Evolutionary conservation across 2,113 vertebrate species (phyloP), one percentile per base, ranked within the genome.

Genomic region (Egretta garzetta): DNA sequence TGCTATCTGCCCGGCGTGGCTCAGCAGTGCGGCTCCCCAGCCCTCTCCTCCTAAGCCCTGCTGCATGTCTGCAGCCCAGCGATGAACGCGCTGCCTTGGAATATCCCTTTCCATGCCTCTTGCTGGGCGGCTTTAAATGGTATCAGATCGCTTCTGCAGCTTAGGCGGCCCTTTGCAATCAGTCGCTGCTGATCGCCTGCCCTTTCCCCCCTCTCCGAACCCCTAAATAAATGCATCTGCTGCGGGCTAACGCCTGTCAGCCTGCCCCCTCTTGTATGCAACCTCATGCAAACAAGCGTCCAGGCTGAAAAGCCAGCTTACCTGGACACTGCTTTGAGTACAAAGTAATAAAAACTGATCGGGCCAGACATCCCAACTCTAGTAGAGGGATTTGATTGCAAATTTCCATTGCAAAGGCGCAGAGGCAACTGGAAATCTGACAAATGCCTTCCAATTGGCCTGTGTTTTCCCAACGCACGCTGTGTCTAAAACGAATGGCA

Each of bases 371-470:
- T 73, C 93, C 91, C 85, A 32, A n/a, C 87, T 95, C 93, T 37
- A 84, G 88, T 41, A 59, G 82, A 55, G 94, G 86, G 96, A 93
- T 85, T 96, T 97, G 96, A 97, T 96, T 97, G 96, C 95, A 96
- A 96, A 98, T 98, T 98, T 98, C 97, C 96, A 98, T 96, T 97
- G 97, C 97, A 96, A 97, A 97, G 93, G 80, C 97, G 96, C 27
- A 14, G 41, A 96, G 91, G 58, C 90, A 96, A 93, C 86, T 96
- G 97, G 97, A 96, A 96, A 97, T 94, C 96, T 94, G 95, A 97
- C 96, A 95, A 95, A 96, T 90, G 91, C 97, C 92, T 97, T 80
- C 94, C 91, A 96, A 97, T 91, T 97, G 97, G 94, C 97, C 96
- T 91, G 96, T 95, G 92, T 97, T 96, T 98, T 96, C 95, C 96